Evolutionary conservation across 2,888 invertebrate species (phyloP).

Genomic region (Luffia ferchaultella): DNA sequence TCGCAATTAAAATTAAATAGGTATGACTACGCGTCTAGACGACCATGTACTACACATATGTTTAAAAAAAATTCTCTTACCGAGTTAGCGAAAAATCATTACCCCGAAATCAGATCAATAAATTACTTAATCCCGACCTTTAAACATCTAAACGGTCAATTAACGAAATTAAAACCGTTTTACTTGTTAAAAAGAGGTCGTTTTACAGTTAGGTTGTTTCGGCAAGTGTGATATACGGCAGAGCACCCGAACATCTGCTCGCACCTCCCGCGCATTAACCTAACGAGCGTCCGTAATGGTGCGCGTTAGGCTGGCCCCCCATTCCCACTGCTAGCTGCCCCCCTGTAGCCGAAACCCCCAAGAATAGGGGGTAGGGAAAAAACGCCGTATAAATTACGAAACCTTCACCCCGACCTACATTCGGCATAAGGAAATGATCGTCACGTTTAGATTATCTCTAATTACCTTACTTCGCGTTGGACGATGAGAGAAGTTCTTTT

Average conservation of each 20-base stretch:
- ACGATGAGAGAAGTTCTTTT: too few species aligned
- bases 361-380: neutral
- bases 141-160: neutral
- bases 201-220: neutral
- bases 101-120: too few species aligned
- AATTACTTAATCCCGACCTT: neutral
- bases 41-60: too few species aligned
- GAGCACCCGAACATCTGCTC: conserved; percentile 44
- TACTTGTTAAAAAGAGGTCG: neutral
- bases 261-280: conserved; percentile 54
- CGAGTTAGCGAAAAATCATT: too few species aligned
- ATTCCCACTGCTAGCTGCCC: conserved; percentile 1
- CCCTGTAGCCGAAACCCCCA: neutral
- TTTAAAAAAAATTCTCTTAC: too few species aligned
- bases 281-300: conserved; percentile 62
- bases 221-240: neutral
- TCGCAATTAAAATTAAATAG: too few species aligned
- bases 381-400: neutral
- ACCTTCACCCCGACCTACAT: conserved; percentile 2
- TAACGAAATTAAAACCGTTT: neutral
- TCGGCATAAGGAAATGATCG: neutral
- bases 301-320: conserved; percentile 39
- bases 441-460: neutral
- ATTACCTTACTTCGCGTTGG: neutral
- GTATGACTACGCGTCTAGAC: too few species aligned